These are phyloP conservation scores for Apantesis nais DNA, from an alignment of 2,888 invertebrate genomes.

Conservation along the genomic window DNA sequence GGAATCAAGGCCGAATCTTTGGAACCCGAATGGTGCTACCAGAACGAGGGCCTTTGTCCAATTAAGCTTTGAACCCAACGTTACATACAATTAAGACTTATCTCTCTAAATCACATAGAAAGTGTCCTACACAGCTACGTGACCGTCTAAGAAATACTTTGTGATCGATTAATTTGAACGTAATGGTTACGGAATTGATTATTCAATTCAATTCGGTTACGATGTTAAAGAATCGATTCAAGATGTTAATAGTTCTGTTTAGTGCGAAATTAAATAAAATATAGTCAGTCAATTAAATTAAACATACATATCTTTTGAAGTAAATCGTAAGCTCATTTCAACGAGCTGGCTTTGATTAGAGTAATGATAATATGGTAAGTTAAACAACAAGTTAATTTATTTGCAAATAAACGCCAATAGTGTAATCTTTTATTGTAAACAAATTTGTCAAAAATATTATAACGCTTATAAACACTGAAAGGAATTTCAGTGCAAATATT, in stretches of 20 bases:
- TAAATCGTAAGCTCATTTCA: not conserved
- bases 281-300: not conserved
- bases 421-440: no score
- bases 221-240: not conserved
- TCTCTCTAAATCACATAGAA: slow-evolving; percentile 23
- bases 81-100: slow-evolving; percentile 9
- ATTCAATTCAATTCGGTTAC: not conserved
- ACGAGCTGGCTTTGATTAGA: not conserved
- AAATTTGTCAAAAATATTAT: not conserved
- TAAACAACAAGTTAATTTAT: not conserved
- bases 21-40: slow-evolving; percentile 94
- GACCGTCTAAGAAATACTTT: slow-evolving; percentile 24
- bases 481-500: not conserved
- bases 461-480: no score
- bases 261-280: not conserved
- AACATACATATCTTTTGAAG: not conserved
- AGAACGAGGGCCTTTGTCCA: slow-evolving; percentile 90
- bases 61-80: not conserved
- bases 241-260: not conserved
- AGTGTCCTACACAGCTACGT: slow-evolving; percentile 13
- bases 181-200: not conserved
- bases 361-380: not conserved
- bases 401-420: not conserved
- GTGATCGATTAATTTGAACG: slow-evolving; percentile 42
- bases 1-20: slow-evolving; percentile 91